Evolutionary conservation across 2,888 invertebrate genomes (phyloP).

Genomic region (Theretra japonica): DNA sequence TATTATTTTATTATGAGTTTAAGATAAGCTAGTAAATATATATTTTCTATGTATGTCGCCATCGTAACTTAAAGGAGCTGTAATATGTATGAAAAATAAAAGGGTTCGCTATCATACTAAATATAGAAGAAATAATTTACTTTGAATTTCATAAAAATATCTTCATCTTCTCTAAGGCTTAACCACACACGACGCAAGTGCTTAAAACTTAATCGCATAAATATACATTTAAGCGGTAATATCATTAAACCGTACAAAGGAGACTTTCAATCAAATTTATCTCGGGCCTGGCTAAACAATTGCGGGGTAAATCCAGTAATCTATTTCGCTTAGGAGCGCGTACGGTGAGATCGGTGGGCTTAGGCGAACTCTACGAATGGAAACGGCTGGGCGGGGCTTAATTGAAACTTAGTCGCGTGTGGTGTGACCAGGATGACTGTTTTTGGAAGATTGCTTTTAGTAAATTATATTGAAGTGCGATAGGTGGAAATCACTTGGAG

Average conservation of each 20-base stretch:
- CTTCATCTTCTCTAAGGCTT: too few species aligned
- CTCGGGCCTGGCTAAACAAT: constrained; percentile 51
- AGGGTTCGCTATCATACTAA: too few species aligned
- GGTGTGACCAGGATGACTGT: constrained; percentile 33
- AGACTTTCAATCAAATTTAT: constrained; percentile 54
- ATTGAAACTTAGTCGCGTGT: constrained; percentile 76
- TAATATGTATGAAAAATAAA: too few species aligned
- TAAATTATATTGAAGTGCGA: too few species aligned
- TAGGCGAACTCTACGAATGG: constrained; percentile 57
- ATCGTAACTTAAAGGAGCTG: too few species aligned
- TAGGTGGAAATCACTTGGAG: too few species aligned
- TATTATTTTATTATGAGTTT: too few species aligned
- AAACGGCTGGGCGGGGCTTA: constrained; percentile 64
- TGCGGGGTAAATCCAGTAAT: constrained; percentile 63
- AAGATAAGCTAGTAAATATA: too few species aligned
- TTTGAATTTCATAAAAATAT: too few species aligned
- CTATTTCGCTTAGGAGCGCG: constrained; percentile 63
- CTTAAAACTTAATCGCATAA: background rate
- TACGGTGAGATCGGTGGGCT: constrained; percentile 58
- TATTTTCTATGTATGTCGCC: too few species aligned
- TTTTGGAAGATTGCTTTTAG: background rate
- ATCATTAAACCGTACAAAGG: constrained; percentile 39
- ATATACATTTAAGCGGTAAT: constrained; percentile 13
- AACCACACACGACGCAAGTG: too few species aligned
- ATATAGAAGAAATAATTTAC: too few species aligned